These are phyloP conservation scores for Desmophyllum pertusum DNA, from an alignment of 92 coral and sea anemone genomes.

Conservation along the genomic window DNA sequence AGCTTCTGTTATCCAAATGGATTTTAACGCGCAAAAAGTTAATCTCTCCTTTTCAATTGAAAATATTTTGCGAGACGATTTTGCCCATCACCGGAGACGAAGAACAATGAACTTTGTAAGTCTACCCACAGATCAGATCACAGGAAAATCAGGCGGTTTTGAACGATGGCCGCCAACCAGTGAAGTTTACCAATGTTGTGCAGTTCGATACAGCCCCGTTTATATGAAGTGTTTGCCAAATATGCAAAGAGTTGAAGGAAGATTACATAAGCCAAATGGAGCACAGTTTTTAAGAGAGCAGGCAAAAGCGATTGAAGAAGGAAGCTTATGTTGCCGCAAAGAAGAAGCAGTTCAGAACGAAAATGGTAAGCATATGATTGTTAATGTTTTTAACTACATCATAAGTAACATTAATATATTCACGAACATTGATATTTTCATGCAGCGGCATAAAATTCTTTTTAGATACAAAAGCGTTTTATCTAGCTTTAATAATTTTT, in stretches of 20 bases:
- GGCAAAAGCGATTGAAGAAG: background rate
- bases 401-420: background rate
- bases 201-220: constrained; percentile 15
- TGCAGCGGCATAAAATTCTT: background rate
- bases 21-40: constrained; percentile 27
- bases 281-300: background rate
- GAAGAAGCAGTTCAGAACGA: constrained; percentile 4
- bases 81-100: constrained; percentile 33
- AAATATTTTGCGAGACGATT: constrained; percentile 68
- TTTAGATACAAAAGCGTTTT: background rate
- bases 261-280: background rate
- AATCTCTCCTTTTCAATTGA: constrained; percentile 61
- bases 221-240: constrained; percentile 19
- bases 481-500: background rate
- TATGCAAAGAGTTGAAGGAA: background rate
- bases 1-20: constrained; percentile 20
- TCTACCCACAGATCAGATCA: background rate
- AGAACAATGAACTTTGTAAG: background rate
- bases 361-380: background rate
- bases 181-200: constrained; percentile 4
- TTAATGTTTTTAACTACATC: background rate
- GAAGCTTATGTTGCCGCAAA: background rate
- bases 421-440: background rate
- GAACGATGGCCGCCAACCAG: constrained; percentile 2
- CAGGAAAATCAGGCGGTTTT: background rate